These are phyloP conservation scores for Pogonophryne albipinna DNA, from an alignment of 2,797 vertebrate species.

Conservation along the genomic window DNA sequence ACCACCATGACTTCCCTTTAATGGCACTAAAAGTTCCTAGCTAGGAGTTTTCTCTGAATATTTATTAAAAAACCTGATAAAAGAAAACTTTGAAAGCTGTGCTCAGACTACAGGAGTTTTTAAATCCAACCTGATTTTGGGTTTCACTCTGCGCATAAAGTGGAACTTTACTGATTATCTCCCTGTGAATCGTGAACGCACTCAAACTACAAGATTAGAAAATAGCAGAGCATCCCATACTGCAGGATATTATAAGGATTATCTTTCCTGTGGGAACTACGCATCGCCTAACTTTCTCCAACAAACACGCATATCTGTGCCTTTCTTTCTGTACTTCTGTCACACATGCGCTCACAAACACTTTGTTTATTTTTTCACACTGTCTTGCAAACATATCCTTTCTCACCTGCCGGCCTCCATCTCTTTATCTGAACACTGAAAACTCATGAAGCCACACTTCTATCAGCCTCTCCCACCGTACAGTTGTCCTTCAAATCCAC, in stretches of 20 bases:
- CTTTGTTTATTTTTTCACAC: neutral
- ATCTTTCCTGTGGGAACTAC: constrained; percentile 21
- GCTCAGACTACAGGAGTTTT: constrained; percentile 10
- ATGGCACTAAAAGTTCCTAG: neutral
- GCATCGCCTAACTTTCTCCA: constrained; percentile 12
- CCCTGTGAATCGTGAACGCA: neutral
- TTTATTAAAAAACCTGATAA: constrained; percentile 3
- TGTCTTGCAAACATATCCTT: neutral
- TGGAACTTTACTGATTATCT: constrained; percentile 27
- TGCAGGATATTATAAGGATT: constrained; percentile 48
- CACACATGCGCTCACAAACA: neutral
- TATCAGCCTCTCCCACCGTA: neutral
- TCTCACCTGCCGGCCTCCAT: constrained; percentile 4
- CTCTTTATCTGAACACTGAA: constrained; percentile 20
- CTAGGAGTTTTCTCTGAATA: neutral
- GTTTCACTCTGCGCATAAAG: constrained; percentile 5
- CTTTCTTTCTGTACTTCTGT: constrained; percentile 1
- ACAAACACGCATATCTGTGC: constrained; percentile 10
- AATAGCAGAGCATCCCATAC: constrained; percentile 12
- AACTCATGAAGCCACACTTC: neutral
- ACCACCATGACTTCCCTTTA: neutral
- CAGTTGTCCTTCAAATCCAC: constrained; percentile 16
- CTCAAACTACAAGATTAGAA: constrained; percentile 34
- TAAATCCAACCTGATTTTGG: constrained; percentile 9
- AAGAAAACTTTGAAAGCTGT: constrained; percentile 18